Percentiles rank a stretch among this genome's conserved stretches.
phyloP scores from a whole-genome alignment of 2,113 vertebrate species.

The Rynchops niger region DNA sequence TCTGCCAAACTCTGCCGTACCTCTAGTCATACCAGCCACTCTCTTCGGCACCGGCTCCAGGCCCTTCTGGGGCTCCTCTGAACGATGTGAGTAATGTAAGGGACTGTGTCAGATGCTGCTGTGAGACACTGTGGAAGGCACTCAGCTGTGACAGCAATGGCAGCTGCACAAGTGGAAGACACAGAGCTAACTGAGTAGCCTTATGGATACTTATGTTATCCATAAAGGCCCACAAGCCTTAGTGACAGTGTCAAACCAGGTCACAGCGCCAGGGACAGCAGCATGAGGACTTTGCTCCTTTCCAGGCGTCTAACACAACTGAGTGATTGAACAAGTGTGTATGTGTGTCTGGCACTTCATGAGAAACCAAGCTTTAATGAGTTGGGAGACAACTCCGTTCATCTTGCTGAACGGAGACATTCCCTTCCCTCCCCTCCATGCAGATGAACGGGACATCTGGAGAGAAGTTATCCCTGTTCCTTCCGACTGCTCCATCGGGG shows the following conservation, averaged over 20 bases:
- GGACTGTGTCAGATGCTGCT: background rate
- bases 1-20: background rate
- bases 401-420: background rate
- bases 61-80: background rate
- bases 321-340: rapidly evolving
- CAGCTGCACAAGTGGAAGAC: background rate
- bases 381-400: background rate
- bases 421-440: background rate
- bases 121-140: background rate
- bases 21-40: background rate
- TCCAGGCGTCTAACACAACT: background rate
- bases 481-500: background rate
- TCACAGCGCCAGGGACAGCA: background rate
- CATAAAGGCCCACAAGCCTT: background rate
- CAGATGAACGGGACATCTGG: background rate
- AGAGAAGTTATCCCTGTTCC: background rate
- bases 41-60: background rate
- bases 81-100: rapidly evolving
- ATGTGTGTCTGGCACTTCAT: background rate
- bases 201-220: background rate
- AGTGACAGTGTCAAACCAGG: background rate
- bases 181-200: background rate
- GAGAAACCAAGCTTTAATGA: background rate
- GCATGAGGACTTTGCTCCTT: background rate
- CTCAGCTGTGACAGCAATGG: background rate